phyloP scores from a whole-genome alignment of 2,888 invertebrate genomes.

The Pseudococcus viburni region DNA sequence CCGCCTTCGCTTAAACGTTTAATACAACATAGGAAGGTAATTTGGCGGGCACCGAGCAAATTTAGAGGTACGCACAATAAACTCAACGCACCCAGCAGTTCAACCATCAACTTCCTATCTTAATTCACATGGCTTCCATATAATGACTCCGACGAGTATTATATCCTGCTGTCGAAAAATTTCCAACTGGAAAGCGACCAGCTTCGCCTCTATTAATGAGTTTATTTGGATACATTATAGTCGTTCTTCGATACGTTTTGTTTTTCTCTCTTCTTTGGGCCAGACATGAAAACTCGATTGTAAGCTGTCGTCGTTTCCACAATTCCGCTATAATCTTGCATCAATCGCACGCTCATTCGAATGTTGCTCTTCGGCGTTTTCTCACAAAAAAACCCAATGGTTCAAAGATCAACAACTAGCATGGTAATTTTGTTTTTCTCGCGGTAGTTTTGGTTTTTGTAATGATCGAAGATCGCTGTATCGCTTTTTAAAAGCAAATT shows the following conservation, averaged over 20 bases:
- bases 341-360: background rate
- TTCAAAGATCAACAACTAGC: conserved; percentile 10
- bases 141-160: background rate
- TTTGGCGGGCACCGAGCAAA: background rate
- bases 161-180: conserved; percentile 27
- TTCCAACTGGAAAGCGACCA: conserved; percentile 24
- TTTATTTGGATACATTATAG: background rate
- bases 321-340: background rate
- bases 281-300: background rate
- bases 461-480: no score
- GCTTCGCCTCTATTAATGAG: conserved; percentile 31
- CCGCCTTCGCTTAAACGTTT: conserved; percentile 17
- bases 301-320: background rate
- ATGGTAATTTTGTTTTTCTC: conserved; percentile 2
- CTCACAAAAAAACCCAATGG: background rate
- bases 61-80: conserved; percentile 17
- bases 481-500: no score
- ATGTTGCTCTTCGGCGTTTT: background rate
- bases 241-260: background rate
- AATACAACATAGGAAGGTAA: conserved; percentile 32
- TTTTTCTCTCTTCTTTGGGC: background rate
- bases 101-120: conserved; percentile 5
- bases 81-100: background rate
- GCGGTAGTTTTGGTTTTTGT: background rate
- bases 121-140: conserved; percentile 38